Conservation (phyloP, 2,888 invertebrate genomes). For the Aromia moschata region DNA sequence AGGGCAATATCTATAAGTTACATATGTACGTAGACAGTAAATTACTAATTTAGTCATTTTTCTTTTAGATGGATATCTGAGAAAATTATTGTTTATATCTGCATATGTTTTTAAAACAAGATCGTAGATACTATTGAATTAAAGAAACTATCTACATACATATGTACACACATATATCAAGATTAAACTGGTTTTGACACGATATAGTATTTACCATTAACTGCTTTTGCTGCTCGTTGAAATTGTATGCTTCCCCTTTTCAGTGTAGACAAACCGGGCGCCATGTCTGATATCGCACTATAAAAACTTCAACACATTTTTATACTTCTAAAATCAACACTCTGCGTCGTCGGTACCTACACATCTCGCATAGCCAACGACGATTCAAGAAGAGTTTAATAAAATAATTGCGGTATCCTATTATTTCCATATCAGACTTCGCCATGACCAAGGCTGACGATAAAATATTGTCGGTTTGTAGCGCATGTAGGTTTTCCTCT, state of each 20-base stretch:
- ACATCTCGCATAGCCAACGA: slow-evolving; percentile 5
- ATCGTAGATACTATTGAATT: no score
- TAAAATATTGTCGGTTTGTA: no score
- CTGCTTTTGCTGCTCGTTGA: slow-evolving; percentile 66
- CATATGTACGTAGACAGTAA: no score
- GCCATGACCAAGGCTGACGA: neutral
- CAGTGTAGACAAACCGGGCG: slow-evolving; percentile 54
- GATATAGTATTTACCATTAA: slow-evolving; percentile 62
- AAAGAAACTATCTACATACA: no score
- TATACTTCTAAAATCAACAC: neutral
- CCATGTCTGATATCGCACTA: slow-evolving; percentile 41
- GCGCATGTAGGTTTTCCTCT: no score
- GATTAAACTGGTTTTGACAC: neutral
- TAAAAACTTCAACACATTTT: slow-evolving; percentile 1
- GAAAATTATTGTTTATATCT: no score
- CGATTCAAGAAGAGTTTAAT: slow-evolving; percentile 22
- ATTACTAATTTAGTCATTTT: no score
- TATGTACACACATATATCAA: no score
- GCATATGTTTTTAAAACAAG: no score
- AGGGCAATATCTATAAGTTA: no score
- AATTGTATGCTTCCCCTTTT: slow-evolving; percentile 67
- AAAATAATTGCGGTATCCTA: slow-evolving; percentile 16
- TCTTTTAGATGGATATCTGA: no score
- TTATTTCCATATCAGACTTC: slow-evolving; percentile 6
- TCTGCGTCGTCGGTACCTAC: slow-evolving; percentile 1